A percentile compares a stretch with the other conserved stretches of the same genome.
These are phyloP conservation scores for Triplophysa dalaica DNA, from an alignment of 2,113 vertebrate genomes.

Conservation along the genomic window DNA sequence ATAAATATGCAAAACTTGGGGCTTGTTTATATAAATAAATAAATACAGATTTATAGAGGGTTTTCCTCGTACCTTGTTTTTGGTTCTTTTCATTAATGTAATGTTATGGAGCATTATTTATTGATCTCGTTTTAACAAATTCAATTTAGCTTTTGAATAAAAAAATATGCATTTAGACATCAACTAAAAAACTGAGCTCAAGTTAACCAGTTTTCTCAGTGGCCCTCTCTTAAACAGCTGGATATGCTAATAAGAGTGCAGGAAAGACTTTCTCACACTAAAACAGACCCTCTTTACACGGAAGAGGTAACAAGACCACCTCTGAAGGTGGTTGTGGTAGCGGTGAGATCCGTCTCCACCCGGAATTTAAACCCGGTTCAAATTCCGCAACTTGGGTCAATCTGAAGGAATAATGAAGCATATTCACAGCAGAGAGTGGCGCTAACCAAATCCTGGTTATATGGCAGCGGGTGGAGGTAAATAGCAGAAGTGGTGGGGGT, in stretches of 20 bases:
- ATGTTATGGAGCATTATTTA: too few relatives aligned
- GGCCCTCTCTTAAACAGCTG: slow-evolving; percentile 6
- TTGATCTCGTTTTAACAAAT: too few relatives aligned
- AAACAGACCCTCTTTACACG: slow-evolving; percentile 24
- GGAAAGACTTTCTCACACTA: slow-evolving; percentile 25
- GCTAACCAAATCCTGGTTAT: slow-evolving; percentile 43
- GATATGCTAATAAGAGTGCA: slow-evolving; percentile 11
- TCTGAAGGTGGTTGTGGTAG: slow-evolving; percentile 47
- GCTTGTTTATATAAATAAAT: too few relatives aligned
- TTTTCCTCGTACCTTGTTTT: too few relatives aligned
- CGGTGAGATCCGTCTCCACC: slow-evolving; percentile 33
- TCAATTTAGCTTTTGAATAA: too few relatives aligned
- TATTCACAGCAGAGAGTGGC: slow-evolving; percentile 50
- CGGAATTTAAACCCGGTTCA: slow-evolving; percentile 4
- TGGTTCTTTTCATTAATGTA: too few relatives aligned
- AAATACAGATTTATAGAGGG: too few relatives aligned
- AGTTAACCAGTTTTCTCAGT: neutral
- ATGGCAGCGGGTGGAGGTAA: slow-evolving; percentile 12
- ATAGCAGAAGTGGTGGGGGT: slow-evolving; percentile 7
- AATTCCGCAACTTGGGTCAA: slow-evolving; percentile 33
- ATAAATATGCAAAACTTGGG: neutral
- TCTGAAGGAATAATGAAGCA: slow-evolving; percentile 53
- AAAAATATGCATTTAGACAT: neutral
- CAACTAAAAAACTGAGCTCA: neutral
- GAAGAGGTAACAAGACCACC: slow-evolving; percentile 53